These are phyloP conservation scores for Setophaga kirtlandii DNA, from an alignment of 2,113 vertebrate species.

Conservation along the genomic window DNA sequence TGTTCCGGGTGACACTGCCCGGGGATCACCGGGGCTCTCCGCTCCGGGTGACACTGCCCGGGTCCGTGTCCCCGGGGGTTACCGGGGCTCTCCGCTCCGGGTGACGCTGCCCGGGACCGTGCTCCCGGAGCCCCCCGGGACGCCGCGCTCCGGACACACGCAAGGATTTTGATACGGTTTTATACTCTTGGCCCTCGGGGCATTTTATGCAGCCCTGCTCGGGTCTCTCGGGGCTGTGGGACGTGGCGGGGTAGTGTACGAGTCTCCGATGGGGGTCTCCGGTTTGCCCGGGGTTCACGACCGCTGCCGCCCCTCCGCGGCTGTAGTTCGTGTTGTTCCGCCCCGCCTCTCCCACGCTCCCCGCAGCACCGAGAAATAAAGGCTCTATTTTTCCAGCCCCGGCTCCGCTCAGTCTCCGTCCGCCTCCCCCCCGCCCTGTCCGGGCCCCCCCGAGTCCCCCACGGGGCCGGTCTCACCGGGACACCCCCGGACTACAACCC, in stretches of 20 bases:
- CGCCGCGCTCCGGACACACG: background rate
- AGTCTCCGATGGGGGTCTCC: background rate
- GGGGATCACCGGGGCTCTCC: no score
- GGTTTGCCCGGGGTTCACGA: background rate
- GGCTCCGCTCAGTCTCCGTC: background rate
- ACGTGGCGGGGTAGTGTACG: background rate
- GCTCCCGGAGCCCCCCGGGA: background rate
- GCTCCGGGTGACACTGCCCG: no score
- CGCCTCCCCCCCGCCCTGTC: background rate
- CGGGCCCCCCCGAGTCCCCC: background rate
- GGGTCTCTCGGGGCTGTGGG: background rate
- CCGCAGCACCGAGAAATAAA: background rate
- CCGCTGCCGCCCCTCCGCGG: background rate
- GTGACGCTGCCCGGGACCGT: no score
- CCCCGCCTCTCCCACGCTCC: background rate
- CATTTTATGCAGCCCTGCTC: background rate
- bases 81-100: no score
- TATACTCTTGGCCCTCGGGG: background rate
- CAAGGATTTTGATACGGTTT: background rate
- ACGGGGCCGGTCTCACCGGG: fast-evolving
- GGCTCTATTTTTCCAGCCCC: background rate
- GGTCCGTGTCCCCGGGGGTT: no score
- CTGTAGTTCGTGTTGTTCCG: background rate
- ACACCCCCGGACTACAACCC: background rate
- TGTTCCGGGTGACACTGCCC: no score